These are phyloP conservation scores for Aphaenogaster ashmeadi DNA, from an alignment of 1,140 invertebrate species.

Conservation along the genomic window DNA sequence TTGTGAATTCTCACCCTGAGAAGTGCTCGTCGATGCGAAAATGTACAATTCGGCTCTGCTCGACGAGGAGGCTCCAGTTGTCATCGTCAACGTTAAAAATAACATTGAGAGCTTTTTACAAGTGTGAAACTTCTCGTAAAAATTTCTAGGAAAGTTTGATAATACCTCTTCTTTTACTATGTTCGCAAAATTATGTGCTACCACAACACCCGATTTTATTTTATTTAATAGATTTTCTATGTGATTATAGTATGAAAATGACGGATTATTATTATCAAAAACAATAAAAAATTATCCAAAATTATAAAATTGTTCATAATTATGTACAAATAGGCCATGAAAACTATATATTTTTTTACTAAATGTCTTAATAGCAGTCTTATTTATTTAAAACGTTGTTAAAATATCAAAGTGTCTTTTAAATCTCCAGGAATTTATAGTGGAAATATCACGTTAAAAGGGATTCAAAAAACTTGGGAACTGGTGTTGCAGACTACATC, in stretches of 20 bases:
- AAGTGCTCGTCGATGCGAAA: slow-evolving; percentile 50
- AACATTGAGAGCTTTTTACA: slow-evolving; percentile 9
- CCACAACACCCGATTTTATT: not conserved
- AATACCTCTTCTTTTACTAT: not conserved
- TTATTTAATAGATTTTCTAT: not conserved
- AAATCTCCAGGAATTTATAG: not conserved
- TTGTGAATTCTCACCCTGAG: slow-evolving; percentile 52
- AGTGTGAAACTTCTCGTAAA: slow-evolving; percentile 17
- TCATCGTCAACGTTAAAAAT: slow-evolving; percentile 49
- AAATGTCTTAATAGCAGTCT: not conserved
- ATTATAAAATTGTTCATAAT: not conserved
- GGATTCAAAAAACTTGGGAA: slow-evolving; percentile 8
- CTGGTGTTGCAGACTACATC: not conserved
- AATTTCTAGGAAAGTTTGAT: not conserved
- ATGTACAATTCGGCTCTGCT: slow-evolving; percentile 47
- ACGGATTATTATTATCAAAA: not conserved
- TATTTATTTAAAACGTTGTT: not conserved
- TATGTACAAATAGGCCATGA: not conserved
- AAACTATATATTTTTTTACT: not conserved
- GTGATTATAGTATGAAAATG: not conserved
- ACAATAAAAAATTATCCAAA: not conserved
- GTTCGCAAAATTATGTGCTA: not conserved
- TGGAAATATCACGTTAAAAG: slow-evolving; percentile 27
- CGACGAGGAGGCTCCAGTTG: slow-evolving; percentile 35
- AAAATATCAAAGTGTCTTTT: not conserved